Evolutionary conservation across 2,113 vertebrate species (phyloP).

Genomic region (Scalopus aquaticus): DNA sequence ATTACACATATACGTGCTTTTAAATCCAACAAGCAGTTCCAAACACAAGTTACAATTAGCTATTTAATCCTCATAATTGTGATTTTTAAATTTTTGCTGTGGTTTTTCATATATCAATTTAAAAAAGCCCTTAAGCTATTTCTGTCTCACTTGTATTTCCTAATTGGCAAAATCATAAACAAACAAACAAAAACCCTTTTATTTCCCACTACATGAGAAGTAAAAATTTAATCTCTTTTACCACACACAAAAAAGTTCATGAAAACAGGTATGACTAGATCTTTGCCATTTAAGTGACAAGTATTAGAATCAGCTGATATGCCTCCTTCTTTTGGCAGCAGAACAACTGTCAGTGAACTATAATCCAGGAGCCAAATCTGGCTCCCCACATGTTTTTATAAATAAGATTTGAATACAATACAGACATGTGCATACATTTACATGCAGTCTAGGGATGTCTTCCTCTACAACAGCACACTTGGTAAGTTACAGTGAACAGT

Average conservation of each 20-base stretch:
- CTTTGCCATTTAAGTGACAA: background rate
- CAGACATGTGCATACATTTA: background rate
- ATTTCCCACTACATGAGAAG: background rate
- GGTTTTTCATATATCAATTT: background rate
- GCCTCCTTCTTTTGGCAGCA: background rate
- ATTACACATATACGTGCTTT: background rate
- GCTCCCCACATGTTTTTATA: background rate
- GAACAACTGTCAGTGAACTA: background rate
- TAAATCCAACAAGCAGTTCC: background rate
- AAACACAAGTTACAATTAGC: background rate
- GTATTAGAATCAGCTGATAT: background rate
- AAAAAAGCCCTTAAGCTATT: conserved; percentile 33
- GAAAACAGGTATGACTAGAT: background rate
- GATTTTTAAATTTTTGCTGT: background rate
- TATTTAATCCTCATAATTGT: background rate
- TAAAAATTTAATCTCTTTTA: background rate
- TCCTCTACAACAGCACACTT: background rate
- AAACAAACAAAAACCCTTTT: conserved; percentile 5
- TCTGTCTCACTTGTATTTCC: conserved; percentile 8
- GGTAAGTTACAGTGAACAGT: background rate
- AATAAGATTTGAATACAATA: background rate
- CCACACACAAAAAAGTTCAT: background rate
- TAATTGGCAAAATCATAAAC: conserved; percentile 26
- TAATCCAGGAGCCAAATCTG: background rate
- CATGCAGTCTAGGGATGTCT: background rate